Evolutionary conservation across 2,888 invertebrate species (phyloP).

Genomic region (Parelbella ahira): DNA sequence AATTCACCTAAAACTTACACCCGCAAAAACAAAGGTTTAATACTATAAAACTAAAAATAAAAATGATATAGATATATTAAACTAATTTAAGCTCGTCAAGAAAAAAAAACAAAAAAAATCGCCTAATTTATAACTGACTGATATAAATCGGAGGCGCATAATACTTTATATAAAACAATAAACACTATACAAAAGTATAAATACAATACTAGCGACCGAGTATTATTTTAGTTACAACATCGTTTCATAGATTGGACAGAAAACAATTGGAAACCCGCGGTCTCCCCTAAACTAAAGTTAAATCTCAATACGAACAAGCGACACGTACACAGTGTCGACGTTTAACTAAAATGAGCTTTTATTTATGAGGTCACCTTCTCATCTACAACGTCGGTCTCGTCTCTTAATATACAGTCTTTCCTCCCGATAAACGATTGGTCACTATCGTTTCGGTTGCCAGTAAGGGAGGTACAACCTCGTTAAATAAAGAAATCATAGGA

Average conservation of each 20-base stretch:
- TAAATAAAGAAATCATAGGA: slow-evolving; percentile 22
- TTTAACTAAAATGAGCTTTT: slow-evolving; percentile 12
- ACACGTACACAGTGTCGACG: too few species aligned
- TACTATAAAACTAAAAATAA: too few species aligned
- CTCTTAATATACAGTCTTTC: slow-evolving; percentile 23
- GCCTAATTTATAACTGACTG: too few species aligned
- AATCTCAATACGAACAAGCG: slow-evolving; percentile 7
- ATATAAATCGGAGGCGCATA: too few species aligned
- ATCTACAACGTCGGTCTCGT: slow-evolving; percentile 12
- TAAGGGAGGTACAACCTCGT: slow-evolving; percentile 21
- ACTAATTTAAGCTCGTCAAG: too few species aligned
- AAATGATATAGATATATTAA: too few species aligned
- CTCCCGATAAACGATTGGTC: slow-evolving; percentile 14
- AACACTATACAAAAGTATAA: too few species aligned
- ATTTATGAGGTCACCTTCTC: slow-evolving; percentile 5
- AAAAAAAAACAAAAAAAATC: too few species aligned
- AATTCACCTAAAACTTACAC: too few species aligned
- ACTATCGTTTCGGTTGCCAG: slow-evolving; percentile 18
- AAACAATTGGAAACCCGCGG: neutral
- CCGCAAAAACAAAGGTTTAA: neutral
- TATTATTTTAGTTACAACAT: slow-evolving; percentile 10
- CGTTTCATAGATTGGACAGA: slow-evolving; percentile 15
- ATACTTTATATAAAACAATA: too few species aligned
- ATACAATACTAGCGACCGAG: too few species aligned
- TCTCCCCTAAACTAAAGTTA: slow-evolving; percentile 1